Evolutionary conservation across 2,888 invertebrate genomes (phyloP), one percentile per base, ranked within the genome.

Genomic region (Lottia gigantea): DNA sequence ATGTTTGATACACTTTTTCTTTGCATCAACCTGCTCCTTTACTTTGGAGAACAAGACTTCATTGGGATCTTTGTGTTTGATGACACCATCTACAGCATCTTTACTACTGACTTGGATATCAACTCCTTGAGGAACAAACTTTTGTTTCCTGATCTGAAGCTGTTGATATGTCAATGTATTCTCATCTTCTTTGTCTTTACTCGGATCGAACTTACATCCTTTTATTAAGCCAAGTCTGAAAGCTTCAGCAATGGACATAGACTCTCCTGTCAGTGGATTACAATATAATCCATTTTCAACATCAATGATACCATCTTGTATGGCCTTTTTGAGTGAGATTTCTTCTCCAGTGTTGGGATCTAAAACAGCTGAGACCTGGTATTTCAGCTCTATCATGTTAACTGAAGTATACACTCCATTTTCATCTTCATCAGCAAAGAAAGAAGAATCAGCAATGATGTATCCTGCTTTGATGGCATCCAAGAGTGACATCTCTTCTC

Each of bases 401-500:
- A 83, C 79, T 40, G 81, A 80, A 7, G 80, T 82, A 72, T 73
- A 83, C 73, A 77, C 78, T 40, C 80, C 80, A 64, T 77, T 76
- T 66, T 80, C 81, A 62, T 78, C 75, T 0, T 72, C 67, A 19
- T 79, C 78, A 0, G 78, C 67, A 15, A 72, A 68, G 45, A 80
- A 64, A 0, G 79, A 69, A 0, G 82, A 74, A 68, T 83, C 83
- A 25, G 80, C 81, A 19, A 82, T 79, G 76, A 95, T 91, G 40
- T 87, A 87, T n/a, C 94, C 95, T 71, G 91, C 91, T 71, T 92
- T 90, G 3, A 95, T 89, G 11, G 95, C 95, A 85, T 95, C 92
- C 82, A 92, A 91, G 3, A 95, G 90, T 1, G 94, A 93, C 12
- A 85, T 76, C 67, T 82, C 78, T 65, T 85, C 83, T 2, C 82